Base-by-base conservation (phyloP, 2,888 invertebrate species). In the Drosophila anomelani region DNA sequence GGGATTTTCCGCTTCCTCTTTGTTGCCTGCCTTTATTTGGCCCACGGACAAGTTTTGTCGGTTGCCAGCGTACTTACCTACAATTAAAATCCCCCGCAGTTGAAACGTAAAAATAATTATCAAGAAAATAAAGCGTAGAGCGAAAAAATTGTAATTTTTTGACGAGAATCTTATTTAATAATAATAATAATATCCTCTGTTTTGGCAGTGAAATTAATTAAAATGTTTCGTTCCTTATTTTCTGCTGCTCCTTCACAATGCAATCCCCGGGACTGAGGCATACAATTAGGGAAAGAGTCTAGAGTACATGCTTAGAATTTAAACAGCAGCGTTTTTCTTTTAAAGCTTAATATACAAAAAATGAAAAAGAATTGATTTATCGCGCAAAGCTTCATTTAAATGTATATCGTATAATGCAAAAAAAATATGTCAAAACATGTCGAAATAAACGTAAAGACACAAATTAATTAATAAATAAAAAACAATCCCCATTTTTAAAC, bases 141-240 rank as follows among this genome's bases (percentile, higher is more conserved):
- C 59, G 55, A 46, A 63, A 69, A 70, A 77, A 73, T 61, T 53
- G 57, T 53, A 46, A 58, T 49, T 59, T 34, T 53, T 62, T 29
- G 34, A 36, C 29, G 56, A 44, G 46, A 62, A 56, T 71, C 57
- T 39, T 72, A 66, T 55, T 54, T 64, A 72, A 72, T 72, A 68
- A 85, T 78, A 68, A 79, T 81, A 81, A 83, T 85, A 78, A 81
- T 80, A 78, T 74, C 66, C 73, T 69, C 74, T 59, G 39, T 71
- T 75, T 67, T 17, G 49, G 36, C 57, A 46, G 66, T 58, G 53
- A 78, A 76, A 88, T 88, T 85, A 88, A 85, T 82, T 82, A 85
- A 70, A 85, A 76, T 73, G 63, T 78, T 70, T 76, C 63, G 68
- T 67, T 54, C 38, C 58, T 71, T 64, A 60, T 69, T 60, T 44